Percentiles rank a stretch among this genome's conserved stretches.
Evolutionary conservation across 2,113 vertebrate genomes (phyloP).

Genomic region (Campylorhamphus procurvoides): DNA sequence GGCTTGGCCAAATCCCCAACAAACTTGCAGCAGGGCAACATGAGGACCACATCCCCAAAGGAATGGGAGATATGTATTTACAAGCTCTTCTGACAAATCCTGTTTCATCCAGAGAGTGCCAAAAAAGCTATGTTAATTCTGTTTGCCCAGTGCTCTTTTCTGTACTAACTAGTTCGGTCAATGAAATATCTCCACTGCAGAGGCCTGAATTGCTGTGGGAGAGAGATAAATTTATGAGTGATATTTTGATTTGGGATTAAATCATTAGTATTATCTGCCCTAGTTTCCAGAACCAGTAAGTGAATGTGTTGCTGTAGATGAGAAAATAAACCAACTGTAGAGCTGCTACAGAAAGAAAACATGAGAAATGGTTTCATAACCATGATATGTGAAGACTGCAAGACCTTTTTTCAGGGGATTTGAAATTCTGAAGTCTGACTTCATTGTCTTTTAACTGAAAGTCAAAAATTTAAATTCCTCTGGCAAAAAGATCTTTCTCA

Average conservation of each 20-base stretch:
- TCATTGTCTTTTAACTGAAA: conserved; percentile 28
- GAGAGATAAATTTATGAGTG: not conserved
- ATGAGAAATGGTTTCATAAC: not conserved
- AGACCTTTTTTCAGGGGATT: not conserved
- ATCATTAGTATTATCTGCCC: conserved; percentile 28
- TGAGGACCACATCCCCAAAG: not conserved
- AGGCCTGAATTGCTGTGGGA: not conserved
- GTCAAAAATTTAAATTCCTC: conserved; percentile 7
- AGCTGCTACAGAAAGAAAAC: not conserved
- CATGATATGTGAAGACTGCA: not conserved
- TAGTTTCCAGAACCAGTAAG: not conserved
- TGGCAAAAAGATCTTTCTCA: not conserved
- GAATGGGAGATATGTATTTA: not conserved
- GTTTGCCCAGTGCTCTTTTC: not conserved
- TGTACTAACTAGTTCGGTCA: not conserved
- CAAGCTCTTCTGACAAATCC: not conserved
- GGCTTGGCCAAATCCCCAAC: not conserved
- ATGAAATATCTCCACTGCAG: not conserved
- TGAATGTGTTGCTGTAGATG: not conserved
- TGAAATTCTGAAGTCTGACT: not conserved
- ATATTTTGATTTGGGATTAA: conserved; percentile 55
- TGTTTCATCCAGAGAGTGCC: not conserved
- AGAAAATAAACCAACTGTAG: conserved; percentile 16
- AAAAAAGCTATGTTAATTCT: not conserved
- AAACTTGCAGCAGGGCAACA: not conserved